Evolutionary conservation across 2,888 invertebrate genomes (phyloP), one percentile per base, ranked within the genome.

Genomic region (Platycheirus rosarum): DNA sequence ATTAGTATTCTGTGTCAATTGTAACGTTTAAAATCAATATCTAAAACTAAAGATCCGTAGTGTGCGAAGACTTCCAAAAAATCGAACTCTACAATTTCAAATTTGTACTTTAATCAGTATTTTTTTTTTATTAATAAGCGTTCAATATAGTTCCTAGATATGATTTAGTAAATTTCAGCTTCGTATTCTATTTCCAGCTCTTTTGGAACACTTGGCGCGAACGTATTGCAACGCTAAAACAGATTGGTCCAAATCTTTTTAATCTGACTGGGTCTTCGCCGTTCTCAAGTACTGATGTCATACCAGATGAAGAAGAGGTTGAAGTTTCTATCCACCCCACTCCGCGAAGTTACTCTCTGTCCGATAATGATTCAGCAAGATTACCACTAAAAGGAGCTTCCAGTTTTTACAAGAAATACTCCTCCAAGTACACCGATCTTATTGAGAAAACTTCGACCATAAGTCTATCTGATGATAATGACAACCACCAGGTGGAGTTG

Each of bases 121-220:
- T n/a, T n/a, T n/a, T n/a, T n/a, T n/a, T n/a, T n/a, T n/a, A n/a
- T n/a, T n/a, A n/a, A n/a, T n/a, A n/a, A n/a, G n/a, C n/a, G 0
- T 14, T 13, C 1, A 5, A 29, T 51, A 16, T 18, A 8, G 8
- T 18, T 18, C 2, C 6, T 7, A 18, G 11, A 5, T n/a, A n/a
- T n/a, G n/a, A n/a, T n/a, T n/a, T n/a, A n/a, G n/a, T n/a, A n/a
- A n/a, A n/a, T n/a, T n/a, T n/a, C n/a, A n/a, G n/a, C n/a, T n/a
- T n/a, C n/a, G n/a, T 23, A 4, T 6, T 23, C 2, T 23, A 23
- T 23, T 23, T 84, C 35, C 80, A 89, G 85, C 86, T 89, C 18
- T 89, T 87, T 73, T 90, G 89, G 89, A 87, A 88, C 63, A 89
- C 87, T 0, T 90, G 90, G 90, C 88, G 89, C 0, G 90, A 90